phyloP scores from a whole-genome alignment of 2,888 invertebrate genomes.

The Lasioglossum morio region DNA sequence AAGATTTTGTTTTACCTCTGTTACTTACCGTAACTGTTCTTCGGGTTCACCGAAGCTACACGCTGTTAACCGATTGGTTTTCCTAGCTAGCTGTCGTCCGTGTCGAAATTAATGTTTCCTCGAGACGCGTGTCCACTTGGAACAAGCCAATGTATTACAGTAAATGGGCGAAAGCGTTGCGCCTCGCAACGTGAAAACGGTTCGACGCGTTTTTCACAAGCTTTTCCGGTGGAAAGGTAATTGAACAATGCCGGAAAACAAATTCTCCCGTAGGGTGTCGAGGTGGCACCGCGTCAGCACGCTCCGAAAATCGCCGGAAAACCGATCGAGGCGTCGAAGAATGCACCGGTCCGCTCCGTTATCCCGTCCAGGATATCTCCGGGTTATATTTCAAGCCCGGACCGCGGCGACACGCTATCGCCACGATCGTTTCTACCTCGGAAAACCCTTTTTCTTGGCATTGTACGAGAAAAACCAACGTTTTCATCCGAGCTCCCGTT shows the following conservation, averaged over 20 bases:
- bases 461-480: conserved; percentile 39
- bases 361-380: conserved; percentile 25
- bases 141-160: background rate
- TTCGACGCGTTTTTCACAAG: background rate
- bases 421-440: background rate
- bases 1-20: too few relatives aligned
- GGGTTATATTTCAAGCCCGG: conserved; percentile 43
- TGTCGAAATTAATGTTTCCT: conserved; percentile 24
- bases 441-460: conserved; percentile 36
- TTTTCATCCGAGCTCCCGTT: conserved; percentile 30
- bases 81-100: background rate
- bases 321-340: conserved; percentile 21
- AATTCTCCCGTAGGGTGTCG: background rate
- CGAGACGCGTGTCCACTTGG: conserved; percentile 5
- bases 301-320: conserved; percentile 11
- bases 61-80: conserved; percentile 53
- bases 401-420: background rate
- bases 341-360: conserved; percentile 18
- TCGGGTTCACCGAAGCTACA: background rate
- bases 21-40: too few relatives aligned
- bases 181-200: background rate
- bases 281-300: background rate
- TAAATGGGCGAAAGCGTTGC: background rate
- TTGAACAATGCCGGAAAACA: background rate
- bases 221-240: background rate